Evolutionary conservation across 1,140 invertebrate genomes (phyloP).

Genomic region (Lepidurus couesii): DNA sequence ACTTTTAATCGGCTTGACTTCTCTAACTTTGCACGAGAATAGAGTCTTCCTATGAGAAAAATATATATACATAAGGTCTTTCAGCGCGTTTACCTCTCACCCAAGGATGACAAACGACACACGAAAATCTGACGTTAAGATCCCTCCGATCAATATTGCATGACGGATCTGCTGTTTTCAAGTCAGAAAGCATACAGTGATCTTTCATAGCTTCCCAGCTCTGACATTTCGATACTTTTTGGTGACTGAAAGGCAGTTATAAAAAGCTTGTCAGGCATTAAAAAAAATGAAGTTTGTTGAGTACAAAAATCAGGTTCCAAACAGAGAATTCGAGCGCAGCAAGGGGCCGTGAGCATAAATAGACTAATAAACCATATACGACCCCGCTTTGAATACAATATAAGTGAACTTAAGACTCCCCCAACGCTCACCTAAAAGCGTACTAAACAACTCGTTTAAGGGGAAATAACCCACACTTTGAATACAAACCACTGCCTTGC

Average conservation of each 20-base stretch:
- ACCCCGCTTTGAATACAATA: background rate
- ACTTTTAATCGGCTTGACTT: background rate
- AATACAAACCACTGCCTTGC: too few species aligned
- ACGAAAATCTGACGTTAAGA: background rate
- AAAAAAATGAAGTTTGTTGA: background rate
- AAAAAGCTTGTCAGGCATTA: background rate
- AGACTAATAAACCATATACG: conserved; percentile 19
- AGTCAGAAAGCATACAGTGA: background rate
- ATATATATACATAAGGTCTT: background rate
- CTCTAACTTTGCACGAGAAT: background rate
- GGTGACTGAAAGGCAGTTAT: background rate
- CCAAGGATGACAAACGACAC: background rate
- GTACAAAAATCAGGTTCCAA: background rate
- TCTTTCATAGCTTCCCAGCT: background rate
- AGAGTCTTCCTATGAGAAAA: background rate
- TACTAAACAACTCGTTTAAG: too few species aligned
- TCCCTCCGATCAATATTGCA: background rate
- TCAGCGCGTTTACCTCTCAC: background rate
- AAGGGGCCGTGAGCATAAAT: background rate
- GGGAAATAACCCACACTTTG: too few species aligned
- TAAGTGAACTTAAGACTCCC: background rate
- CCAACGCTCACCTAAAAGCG: background rate
- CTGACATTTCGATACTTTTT: background rate
- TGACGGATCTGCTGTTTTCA: background rate
- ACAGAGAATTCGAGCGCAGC: background rate